Evolutionary conservation across 2,113 vertebrate species (phyloP).

Genomic region (Chlorodrepanis virens): DNA sequence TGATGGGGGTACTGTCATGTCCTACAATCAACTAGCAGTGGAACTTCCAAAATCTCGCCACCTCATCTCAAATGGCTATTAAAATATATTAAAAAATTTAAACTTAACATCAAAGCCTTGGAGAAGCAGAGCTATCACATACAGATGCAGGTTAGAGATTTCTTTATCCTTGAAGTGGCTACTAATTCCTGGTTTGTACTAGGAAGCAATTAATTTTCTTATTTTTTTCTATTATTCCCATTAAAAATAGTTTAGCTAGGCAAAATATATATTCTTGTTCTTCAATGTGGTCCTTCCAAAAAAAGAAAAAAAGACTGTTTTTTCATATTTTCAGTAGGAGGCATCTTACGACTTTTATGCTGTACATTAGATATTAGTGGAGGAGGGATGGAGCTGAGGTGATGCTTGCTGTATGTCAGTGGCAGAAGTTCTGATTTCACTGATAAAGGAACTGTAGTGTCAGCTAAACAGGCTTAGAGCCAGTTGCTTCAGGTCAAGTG

Average conservation of each 20-base stretch:
- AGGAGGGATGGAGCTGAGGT: background rate
- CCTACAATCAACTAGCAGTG: background rate
- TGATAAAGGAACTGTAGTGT: background rate
- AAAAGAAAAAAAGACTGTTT: background rate
- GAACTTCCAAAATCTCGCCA: background rate
- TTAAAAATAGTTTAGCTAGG: background rate
- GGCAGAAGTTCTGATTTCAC: background rate
- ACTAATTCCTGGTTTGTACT: background rate
- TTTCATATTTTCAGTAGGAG: background rate
- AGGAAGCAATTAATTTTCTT: background rate
- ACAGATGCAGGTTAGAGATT: background rate
- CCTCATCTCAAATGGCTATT: background rate
- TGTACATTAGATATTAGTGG: background rate
- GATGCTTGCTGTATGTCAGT: background rate
- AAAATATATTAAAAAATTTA: background rate
- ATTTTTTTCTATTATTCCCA: background rate
- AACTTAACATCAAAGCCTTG: background rate
- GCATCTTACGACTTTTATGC: background rate
- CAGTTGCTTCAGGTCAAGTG: background rate
- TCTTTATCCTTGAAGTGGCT: background rate
- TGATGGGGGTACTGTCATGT: fast-evolving
- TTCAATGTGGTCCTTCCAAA: background rate
- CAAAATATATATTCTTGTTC: background rate
- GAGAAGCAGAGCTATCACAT: background rate
- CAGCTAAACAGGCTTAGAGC: background rate